These are phyloP conservation scores for Malurus cyaneus DNA, from an alignment of 2,113 vertebrate species.

Conservation along the genomic window DNA sequence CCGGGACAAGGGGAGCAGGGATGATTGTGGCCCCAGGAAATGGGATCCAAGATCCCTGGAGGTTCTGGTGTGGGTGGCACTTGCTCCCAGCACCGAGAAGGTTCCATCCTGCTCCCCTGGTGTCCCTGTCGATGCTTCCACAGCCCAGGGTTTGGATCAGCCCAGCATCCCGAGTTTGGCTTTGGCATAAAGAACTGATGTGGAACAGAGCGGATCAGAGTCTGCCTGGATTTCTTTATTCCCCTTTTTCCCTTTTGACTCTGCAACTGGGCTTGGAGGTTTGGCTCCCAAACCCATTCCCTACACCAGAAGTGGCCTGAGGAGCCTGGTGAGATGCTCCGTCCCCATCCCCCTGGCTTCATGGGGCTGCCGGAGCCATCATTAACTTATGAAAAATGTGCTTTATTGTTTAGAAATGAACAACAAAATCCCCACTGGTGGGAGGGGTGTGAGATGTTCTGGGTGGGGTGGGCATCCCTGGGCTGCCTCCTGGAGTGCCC, in stretches of 20 bases:
- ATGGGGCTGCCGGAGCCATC: background rate
- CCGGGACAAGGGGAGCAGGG: background rate
- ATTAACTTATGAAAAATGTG: background rate
- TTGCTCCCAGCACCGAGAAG: background rate
- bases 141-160: background rate
- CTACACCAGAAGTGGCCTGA: too few species aligned
- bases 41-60: background rate
- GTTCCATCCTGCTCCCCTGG: accelerated
- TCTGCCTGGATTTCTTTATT: background rate
- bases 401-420: slow-evolving; percentile 24
- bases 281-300: too few species aligned
- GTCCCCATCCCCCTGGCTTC: background rate
- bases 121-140: background rate
- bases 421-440: background rate
- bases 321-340: too few species aligned
- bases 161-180: background rate
- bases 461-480: background rate
- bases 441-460: background rate
- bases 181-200: background rate
- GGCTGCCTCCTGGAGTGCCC: background rate
- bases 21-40: accelerated
- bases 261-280: too few species aligned
- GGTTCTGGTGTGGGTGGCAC: accelerated
- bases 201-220: background rate
- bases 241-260: too few species aligned